A percentile compares a stretch with the other conserved stretches of the same genome.
Conservation (phyloP, 2,113 vertebrate species). For the Boleophthalmus pectinirostris region DNA sequence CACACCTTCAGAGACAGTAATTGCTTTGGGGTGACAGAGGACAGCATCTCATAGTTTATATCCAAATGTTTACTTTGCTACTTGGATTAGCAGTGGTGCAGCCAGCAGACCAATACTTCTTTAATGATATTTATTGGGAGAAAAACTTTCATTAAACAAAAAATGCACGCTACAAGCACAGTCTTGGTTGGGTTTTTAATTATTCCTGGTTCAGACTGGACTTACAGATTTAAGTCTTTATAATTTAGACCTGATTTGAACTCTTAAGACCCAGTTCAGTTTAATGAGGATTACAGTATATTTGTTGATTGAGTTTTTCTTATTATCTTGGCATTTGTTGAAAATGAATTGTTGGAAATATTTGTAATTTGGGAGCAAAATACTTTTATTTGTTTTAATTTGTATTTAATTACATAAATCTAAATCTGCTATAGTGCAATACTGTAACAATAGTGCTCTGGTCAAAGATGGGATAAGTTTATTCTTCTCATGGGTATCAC, state of each 20-base stretch:
- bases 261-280: background rate
- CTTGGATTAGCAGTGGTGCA: constrained; percentile 21
- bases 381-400: background rate
- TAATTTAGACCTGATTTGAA: background rate
- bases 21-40: constrained; percentile 59
- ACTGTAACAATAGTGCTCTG: too few relatives aligned
- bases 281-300: background rate
- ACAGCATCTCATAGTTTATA: constrained; percentile 38
- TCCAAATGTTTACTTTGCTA: constrained; percentile 35
- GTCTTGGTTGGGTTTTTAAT: background rate
- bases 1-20: constrained; percentile 67
- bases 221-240: background rate
- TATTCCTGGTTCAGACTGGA: background rate
- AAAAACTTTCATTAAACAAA: background rate
- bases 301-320: too few relatives aligned
- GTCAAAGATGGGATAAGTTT: too few relatives aligned
- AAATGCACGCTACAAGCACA: background rate
- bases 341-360: too few relatives aligned
- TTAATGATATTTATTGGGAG: background rate
- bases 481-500: too few relatives aligned
- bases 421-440: too few relatives aligned
- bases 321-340: too few relatives aligned
- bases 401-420: too few relatives aligned
- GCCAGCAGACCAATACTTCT: background rate
- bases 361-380: background rate